Conservation (phyloP, 1,140 invertebrate genomes). For the Hyphantria cunea region DNA sequence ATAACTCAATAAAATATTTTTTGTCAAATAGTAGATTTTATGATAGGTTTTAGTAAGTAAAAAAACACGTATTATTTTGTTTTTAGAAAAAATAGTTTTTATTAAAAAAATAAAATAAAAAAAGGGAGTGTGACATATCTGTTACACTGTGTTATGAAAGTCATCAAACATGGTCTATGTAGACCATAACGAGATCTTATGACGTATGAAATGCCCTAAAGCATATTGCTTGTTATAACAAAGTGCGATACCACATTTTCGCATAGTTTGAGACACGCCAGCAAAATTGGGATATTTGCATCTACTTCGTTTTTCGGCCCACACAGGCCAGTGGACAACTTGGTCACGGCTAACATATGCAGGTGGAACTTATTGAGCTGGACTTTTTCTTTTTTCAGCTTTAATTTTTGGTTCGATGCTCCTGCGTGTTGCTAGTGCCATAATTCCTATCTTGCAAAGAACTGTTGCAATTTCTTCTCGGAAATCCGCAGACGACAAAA, state of each 20-base stretch:
- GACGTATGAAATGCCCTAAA: background rate
- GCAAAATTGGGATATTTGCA: background rate
- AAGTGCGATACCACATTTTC: constrained; percentile 1
- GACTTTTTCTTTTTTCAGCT: background rate
- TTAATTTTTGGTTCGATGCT: background rate
- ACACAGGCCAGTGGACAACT: background rate
- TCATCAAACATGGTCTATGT: background rate
- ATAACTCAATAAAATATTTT: background rate
- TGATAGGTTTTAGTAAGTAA: background rate
- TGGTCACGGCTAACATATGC: background rate
- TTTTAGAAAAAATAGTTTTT: background rate
- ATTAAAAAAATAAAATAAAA: background rate
- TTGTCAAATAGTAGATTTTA: background rate
- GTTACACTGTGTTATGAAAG: background rate
- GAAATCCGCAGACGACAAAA: background rate
- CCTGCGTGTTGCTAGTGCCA: background rate
- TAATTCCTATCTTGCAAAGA: background rate
- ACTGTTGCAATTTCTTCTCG: background rate
- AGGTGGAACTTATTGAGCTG: background rate
- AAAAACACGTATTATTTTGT: background rate
- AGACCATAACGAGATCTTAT: background rate
- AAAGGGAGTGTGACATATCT: constrained; percentile 1
- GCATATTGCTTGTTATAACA: background rate
- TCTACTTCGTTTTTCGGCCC: background rate
- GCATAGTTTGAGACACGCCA: background rate